Conservation (phyloP, 2,113 vertebrate species). For the Siniperca chuatsi region DNA sequence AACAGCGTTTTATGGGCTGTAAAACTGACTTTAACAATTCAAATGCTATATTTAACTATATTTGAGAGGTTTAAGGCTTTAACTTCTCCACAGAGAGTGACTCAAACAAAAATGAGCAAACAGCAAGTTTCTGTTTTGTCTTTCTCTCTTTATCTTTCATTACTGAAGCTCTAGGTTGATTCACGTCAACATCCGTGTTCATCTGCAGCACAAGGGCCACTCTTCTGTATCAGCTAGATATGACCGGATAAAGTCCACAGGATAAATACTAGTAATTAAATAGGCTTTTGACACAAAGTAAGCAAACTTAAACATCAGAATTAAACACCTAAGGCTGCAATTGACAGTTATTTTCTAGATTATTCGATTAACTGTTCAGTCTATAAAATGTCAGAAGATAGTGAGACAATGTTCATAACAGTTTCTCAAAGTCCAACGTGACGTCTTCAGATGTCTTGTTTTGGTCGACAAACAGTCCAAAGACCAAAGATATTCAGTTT, state of each 20-base stretch:
- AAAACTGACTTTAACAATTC: conserved; percentile 10
- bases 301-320: neutral
- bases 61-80: neutral
- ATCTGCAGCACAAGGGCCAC: neutral
- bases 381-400: too few relatives aligned
- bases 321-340: neutral
- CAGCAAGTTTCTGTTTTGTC: conserved; percentile 10
- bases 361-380: too few relatives aligned
- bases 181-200: neutral
- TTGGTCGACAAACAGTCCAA: neutral
- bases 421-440: too few relatives aligned
- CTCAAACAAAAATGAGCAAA: neutral
- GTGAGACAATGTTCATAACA: too few relatives aligned
- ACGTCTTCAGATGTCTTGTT: too few relatives aligned
- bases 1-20: conserved; percentile 11
- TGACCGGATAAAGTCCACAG: neutral
- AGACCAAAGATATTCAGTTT: neutral
- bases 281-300: neutral
- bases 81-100: neutral
- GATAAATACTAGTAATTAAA: too few relatives aligned
- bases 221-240: neutral
- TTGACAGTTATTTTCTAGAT: neutral
- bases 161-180: conserved; percentile 9
- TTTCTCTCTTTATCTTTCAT: conserved; percentile 29
- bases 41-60: conserved; percentile 24